Conservation (phyloP, 2,888 invertebrate species). For the Drosophila parthenogenetica region DNA sequence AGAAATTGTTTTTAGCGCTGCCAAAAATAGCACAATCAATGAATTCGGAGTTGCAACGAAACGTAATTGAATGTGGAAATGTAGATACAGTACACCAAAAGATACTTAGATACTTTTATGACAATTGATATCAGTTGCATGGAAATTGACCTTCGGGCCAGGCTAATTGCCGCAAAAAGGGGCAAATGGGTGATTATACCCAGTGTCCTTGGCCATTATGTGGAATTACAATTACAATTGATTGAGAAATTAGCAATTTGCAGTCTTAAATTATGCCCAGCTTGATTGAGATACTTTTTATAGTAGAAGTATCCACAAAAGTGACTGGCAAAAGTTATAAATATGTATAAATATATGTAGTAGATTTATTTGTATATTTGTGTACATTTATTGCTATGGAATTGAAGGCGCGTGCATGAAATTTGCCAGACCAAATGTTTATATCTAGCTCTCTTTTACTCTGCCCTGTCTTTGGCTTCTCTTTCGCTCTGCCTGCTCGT, state of each 20-base stretch:
- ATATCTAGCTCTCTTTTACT: conserved; percentile 4
- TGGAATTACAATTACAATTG: conserved; percentile 52
- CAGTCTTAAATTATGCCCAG: conserved; percentile 31
- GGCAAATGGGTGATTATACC: conserved; percentile 49
- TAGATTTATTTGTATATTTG: too few species aligned
- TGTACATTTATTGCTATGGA: conserved; percentile 13
- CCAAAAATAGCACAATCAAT: conserved; percentile 58
- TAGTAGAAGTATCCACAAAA: neutral
- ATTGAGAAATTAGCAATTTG: conserved; percentile 68
- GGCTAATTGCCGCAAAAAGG: conserved; percentile 51
- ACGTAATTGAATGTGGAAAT: neutral
- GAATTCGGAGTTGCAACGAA: conserved; percentile 24
- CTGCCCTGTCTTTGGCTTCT: conserved; percentile 3
- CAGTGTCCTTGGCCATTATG: conserved; percentile 53
- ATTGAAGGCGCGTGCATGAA: conserved; percentile 66
- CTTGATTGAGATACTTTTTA: conserved; percentile 1
- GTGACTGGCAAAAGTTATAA: conserved; percentile 4
- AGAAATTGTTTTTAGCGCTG: conserved; percentile 4
- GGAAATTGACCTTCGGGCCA: conserved; percentile 45
- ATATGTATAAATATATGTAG: conserved; percentile 11
- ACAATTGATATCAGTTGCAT: conserved; percentile 40
- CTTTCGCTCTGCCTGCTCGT: conserved; percentile 8
- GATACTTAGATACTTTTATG: conserved; percentile 6
- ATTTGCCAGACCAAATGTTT: conserved; percentile 44
- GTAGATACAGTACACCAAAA: neutral